Conservation (phyloP, 2,888 invertebrate genomes). For the Trissoscelio sp. region DNA sequence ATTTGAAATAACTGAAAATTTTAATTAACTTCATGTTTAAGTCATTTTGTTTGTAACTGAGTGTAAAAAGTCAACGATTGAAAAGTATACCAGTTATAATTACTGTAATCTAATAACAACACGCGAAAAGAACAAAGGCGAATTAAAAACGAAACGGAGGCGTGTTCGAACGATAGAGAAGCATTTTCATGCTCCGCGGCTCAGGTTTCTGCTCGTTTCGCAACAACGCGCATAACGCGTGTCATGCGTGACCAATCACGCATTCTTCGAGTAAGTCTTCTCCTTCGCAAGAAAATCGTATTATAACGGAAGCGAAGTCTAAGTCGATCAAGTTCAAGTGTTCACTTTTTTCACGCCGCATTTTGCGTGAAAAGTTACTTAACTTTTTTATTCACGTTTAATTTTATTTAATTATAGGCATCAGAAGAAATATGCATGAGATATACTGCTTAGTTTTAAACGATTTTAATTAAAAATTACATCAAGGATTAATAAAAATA, state of each 20-base stretch:
- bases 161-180: conserved; percentile 61
- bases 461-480: no score
- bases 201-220: conserved; percentile 67
- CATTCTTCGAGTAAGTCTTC: conserved; percentile 61
- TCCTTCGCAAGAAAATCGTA: conserved; percentile 53
- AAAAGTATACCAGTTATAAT: conserved; percentile 30
- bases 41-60: no score
- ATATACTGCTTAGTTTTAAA: no score
- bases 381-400: conserved; percentile 14
- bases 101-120: conserved; percentile 42
- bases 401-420: conserved; percentile 50
- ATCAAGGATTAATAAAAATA: no score
- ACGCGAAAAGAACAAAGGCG: conserved; percentile 56
- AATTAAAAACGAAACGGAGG: conserved; percentile 55
- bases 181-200: conserved; percentile 69
- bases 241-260: conserved; percentile 71
- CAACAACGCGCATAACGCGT: conserved; percentile 69
- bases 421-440: no score
- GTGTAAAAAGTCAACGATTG: conserved; percentile 14
- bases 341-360: conserved; percentile 25
- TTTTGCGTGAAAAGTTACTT: conserved; percentile 12
- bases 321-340: conserved; percentile 49
- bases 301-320: conserved; percentile 56
- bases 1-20: no score
- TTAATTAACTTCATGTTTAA: no score